These are phyloP conservation scores for Rhagoletis zephyria DNA, from an alignment of 1,140 invertebrate genomes.

Conservation along the genomic window DNA sequence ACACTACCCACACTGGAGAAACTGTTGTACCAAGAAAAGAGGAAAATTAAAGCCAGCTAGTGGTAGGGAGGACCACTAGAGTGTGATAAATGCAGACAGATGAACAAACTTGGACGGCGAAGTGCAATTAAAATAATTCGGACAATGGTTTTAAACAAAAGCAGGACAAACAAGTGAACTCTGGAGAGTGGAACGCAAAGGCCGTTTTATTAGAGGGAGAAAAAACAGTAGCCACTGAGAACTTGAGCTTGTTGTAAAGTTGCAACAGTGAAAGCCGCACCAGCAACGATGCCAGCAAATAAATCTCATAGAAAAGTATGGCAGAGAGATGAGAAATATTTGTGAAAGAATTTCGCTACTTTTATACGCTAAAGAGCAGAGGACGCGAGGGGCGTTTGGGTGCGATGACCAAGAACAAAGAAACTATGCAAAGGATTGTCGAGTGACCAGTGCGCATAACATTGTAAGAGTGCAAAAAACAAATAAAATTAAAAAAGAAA, in stretches of 20 bases:
- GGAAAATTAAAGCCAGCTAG: background rate
- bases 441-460: slow-evolving; percentile 31
- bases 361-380: background rate
- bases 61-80: background rate
- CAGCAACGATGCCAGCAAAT: slow-evolving; percentile 35
- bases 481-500: background rate
- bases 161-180: slow-evolving; percentile 32
- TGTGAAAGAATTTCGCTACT: slow-evolving; percentile 32
- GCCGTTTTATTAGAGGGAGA: background rate
- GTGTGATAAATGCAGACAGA: slow-evolving; percentile 51
- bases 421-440: slow-evolving; percentile 44
- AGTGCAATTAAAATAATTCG: slow-evolving; percentile 57
- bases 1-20: background rate
- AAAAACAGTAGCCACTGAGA: slow-evolving; percentile 9
- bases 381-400: background rate
- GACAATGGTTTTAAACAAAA: slow-evolving; percentile 56
- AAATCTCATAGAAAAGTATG: slow-evolving; percentile 38
- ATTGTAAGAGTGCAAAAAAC: background rate
- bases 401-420: slow-evolving; percentile 17
- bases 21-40: background rate
- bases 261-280: slow-evolving; percentile 48
- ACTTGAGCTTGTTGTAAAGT: slow-evolving; percentile 3
- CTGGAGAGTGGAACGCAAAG: background rate
- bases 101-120: slow-evolving; percentile 50
- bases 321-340: slow-evolving; percentile 44